Base-by-base conservation (phyloP, 1,140 invertebrate genomes). In the Drosophila watanabei region DNA sequence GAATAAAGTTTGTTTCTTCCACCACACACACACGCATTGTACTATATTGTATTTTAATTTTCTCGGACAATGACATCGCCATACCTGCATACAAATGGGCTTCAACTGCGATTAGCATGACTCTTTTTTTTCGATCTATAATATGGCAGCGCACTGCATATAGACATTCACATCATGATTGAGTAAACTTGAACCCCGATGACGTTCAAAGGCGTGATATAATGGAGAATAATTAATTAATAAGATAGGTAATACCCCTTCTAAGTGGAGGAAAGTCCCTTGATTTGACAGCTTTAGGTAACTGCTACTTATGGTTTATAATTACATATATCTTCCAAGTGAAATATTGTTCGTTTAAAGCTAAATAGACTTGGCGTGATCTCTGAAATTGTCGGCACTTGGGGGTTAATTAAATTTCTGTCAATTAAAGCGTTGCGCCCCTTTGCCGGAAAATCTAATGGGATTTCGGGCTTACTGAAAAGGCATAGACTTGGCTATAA, bases 1-100 rank as follows among this genome's bases (percentile, higher is more conserved):
- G 70, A 75, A 75, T 75, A 75, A 75, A 75, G 71, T 75, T 75
- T 64, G 59, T 75, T 75, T 75, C 71, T 73, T 73, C 59, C 59
- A 49, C 49, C 59, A 75, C 30, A 52, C 16, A 45, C 18, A 13
- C 35, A 13, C 28, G 20, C 20, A 24, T 6, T 39, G 20, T 65
- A n/a, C n/a, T n/a, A n/a, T n/a, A 65, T 48, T 52, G 71, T 75
- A 75, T 75, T 75, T 52, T 49, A 75, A 75, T 75, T 49, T 39
- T 39, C 70, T 28, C 51, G 70, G 45, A 62, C 70, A 75, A 75
- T 63, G 58, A 75, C 72, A 63, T 52, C 24, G 24, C 16, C 48
- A 10, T 43, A 57, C 71, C 49, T 75, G 72, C 72, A 75, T 75
- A 75, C 72, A 75, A 75, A 75, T 75, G 35, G 54, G 45, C 33